Evolutionary conservation across 2,888 invertebrate species (phyloP).

Genomic region (Catocala fraxini): DNA sequence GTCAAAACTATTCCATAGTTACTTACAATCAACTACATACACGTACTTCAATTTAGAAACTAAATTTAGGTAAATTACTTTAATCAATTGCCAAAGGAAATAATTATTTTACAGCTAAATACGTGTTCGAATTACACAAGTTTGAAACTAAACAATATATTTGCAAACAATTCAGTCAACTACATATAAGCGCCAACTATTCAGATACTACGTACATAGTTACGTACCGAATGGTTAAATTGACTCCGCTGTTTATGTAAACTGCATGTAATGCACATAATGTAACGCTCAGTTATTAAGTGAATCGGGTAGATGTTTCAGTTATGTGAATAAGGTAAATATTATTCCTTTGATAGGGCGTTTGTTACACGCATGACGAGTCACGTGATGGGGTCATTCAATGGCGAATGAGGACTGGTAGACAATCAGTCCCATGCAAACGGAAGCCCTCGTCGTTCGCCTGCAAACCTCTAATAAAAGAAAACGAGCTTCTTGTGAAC

Average conservation of each 20-base stretch:
- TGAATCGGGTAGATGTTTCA: constrained; percentile 17
- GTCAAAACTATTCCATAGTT: background rate
- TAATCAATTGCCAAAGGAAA: constrained; percentile 21
- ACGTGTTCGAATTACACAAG: constrained; percentile 17
- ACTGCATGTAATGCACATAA: background rate
- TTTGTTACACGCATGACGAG: constrained; percentile 46
- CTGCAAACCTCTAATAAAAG: constrained; percentile 58
- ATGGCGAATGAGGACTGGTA: constrained; percentile 52
- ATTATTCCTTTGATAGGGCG: constrained; percentile 16
- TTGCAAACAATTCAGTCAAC: constrained; percentile 1
- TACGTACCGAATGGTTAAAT: background rate
- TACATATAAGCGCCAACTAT: background rate
- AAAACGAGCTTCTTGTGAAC: constrained; percentile 67
- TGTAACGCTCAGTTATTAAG: constrained; percentile 4
- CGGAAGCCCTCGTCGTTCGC: constrained; percentile 60
- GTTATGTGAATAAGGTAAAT: constrained; percentile 20
- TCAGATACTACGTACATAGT: background rate
- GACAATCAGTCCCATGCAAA: constrained; percentile 65
- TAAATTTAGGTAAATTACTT: constrained; percentile 26
- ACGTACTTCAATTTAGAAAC: constrained; percentile 17
- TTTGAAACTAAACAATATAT: constrained; percentile 7
- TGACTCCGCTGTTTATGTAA: background rate
- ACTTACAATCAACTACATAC: constrained; percentile 1
- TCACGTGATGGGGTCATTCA: constrained; percentile 56
- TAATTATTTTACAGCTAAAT: constrained; percentile 21